These are phyloP conservation scores for Paraplagusia blochii DNA, from an alignment of 2,113 vertebrate species.

Conservation along the genomic window DNA sequence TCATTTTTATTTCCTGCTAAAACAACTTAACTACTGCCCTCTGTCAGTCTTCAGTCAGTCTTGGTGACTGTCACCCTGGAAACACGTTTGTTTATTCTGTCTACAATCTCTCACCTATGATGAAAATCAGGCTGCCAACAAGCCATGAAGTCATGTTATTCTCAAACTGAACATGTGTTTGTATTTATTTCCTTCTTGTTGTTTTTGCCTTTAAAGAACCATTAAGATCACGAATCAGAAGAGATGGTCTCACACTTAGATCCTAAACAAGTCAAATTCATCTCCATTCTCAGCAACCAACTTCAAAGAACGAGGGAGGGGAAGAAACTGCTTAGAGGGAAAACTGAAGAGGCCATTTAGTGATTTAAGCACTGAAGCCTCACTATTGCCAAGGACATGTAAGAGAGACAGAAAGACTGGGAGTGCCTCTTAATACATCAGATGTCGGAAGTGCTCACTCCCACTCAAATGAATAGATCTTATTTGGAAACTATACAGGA, in stretches of 20 bases:
- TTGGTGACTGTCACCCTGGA: too few relatives aligned
- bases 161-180: constrained; percentile 2
- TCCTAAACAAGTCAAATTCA: constrained; percentile 77
- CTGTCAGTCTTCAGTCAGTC: too few relatives aligned
- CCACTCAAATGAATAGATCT: constrained; percentile 58
- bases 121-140: constrained; percentile 22
- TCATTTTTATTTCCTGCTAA: too few relatives aligned
- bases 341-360: constrained; percentile 67
- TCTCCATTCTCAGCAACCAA: constrained; percentile 74
- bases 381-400: constrained; percentile 81
- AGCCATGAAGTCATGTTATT: constrained; percentile 17
- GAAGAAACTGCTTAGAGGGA: constrained; percentile 64
- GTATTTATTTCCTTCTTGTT: constrained; percentile 34
- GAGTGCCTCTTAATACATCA: constrained; percentile 72
- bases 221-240: constrained; percentile 76
- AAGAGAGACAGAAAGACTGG: constrained; percentile 74
- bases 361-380: constrained; percentile 72
- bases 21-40: too few relatives aligned
- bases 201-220: constrained; percentile 44
- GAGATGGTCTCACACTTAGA: constrained; percentile 58
- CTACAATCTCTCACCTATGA: constrained; percentile 8
- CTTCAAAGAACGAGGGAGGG: constrained; percentile 61
- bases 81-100: too few relatives aligned
- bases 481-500: constrained; percentile 54
- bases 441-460: constrained; percentile 63